phyloP scores from a whole-genome alignment of 1,140 invertebrate species.

The Schlechtendalia chinensis region DNA sequence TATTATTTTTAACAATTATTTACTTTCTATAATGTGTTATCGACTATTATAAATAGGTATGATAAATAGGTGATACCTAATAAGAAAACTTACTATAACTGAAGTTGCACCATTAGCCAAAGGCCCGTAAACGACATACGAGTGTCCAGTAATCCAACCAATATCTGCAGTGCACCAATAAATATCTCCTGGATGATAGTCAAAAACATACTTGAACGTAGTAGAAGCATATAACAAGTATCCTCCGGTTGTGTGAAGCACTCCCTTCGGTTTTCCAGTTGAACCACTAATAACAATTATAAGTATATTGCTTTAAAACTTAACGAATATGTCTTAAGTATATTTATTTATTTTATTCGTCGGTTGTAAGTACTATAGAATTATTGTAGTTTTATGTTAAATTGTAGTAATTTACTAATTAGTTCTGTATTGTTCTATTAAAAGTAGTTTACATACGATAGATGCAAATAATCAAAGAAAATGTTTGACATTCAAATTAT shows the following conservation, averaged over 20 bases:
- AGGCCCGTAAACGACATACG: slow-evolving; percentile 93
- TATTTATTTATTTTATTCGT: not conserved
- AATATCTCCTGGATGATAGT: slow-evolving; percentile 85
- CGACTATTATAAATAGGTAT: no score
- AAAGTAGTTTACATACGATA: no score
- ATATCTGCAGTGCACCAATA: slow-evolving; percentile 99
- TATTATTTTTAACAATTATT: not conserved
- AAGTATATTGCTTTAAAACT: not conserved
- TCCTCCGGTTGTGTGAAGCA: slow-evolving; percentile 89
- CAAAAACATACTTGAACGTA: slow-evolving; percentile 93
- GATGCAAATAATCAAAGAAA: no score
- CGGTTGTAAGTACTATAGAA: no score
- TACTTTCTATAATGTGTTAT: not conserved
- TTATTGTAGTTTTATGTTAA: no score
- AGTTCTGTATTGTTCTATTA: no score
- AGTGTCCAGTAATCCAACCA: slow-evolving; percentile 97
- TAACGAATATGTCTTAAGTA: not conserved
- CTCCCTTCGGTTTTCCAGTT: slow-evolving; percentile 96
- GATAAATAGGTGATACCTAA: no score
- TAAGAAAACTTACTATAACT: slow-evolving; percentile 69
- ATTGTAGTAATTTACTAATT: no score
- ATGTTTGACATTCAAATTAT: no score
- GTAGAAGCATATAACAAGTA: slow-evolving; percentile 89
- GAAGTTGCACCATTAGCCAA: slow-evolving; percentile 90
- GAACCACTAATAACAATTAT: slow-evolving; percentile 71